These are phyloP conservation scores for Chalcosyrphus nemorum DNA, from an alignment of 2,888 invertebrate species.

Conservation along the genomic window DNA sequence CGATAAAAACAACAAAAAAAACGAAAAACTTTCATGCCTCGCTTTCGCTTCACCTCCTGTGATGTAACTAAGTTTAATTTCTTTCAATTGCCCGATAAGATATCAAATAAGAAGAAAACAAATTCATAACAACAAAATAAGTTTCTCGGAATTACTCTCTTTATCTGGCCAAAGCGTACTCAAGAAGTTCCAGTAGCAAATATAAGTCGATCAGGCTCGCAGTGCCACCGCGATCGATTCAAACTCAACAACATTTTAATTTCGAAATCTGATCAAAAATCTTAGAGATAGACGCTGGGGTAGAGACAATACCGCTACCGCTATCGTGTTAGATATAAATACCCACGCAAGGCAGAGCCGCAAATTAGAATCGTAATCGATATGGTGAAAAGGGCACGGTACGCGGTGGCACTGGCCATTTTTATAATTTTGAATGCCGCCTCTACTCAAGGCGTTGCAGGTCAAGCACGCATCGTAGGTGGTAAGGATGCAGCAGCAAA, in stretches of 20 bases:
- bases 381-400: not conserved
- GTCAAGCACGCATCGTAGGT: constrained; percentile 77
- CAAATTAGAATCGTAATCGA: not conserved
- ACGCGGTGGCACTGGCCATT: not conserved
- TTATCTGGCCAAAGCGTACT: constrained; percentile 1
- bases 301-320: not conserved
- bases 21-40: not conserved
- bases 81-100: constrained; percentile 7
- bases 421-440: not conserved
- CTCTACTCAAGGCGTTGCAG: not conserved
- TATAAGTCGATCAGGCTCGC: constrained; percentile 14
- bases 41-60: constrained; percentile 1
- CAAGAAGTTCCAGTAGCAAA: constrained; percentile 21
- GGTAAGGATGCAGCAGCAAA: constrained; percentile 76
- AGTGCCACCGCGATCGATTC: not conserved
- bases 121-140: not conserved
- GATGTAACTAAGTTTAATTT: not conserved
- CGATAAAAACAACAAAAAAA: too few species aligned
- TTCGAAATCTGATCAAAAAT: constrained; percentile 7
- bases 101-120: constrained; percentile 18
- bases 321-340: constrained; percentile 5
- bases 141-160: constrained; percentile 13
- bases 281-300: not conserved
- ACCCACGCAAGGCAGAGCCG: not conserved
- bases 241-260: not conserved